These are phyloP conservation scores for Synergus laeviventris DNA, from an alignment of 2,888 invertebrate species.

Conservation along the genomic window DNA sequence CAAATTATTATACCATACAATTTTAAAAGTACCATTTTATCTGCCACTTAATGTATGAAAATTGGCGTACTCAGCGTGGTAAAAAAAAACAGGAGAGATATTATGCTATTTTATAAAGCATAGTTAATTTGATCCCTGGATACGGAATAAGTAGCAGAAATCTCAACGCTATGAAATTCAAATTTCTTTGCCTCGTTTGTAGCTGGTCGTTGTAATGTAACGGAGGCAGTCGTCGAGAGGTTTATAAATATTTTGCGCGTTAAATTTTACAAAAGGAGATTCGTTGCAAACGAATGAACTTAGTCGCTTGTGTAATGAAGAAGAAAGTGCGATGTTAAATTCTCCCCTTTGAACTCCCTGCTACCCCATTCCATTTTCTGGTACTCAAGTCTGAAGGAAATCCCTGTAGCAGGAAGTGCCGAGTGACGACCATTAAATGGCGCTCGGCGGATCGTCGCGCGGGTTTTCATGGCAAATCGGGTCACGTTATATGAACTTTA, in stretches of 20 bases:
- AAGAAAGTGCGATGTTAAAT: conserved; percentile 35
- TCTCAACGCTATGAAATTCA: conserved; percentile 24
- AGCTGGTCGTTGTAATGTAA: conserved; percentile 18
- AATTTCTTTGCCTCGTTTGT: conserved; percentile 33
- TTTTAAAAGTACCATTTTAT: background rate
- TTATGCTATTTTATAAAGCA: background rate
- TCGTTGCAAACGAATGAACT: conserved; percentile 36
- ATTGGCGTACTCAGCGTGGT: conserved; percentile 5
- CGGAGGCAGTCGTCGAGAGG: conserved; percentile 15
- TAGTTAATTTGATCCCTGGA: conserved; percentile 17
- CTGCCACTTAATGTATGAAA: background rate
- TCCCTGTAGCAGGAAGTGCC: conserved; percentile 35
- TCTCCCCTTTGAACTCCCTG: conserved; percentile 17
- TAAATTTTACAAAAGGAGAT: conserved; percentile 37
- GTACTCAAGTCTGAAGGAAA: conserved; percentile 1
- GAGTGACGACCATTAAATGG: conserved; percentile 38
- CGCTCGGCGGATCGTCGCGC: conserved; percentile 29
- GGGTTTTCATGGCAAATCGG: conserved; percentile 33
- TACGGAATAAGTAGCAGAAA: conserved; percentile 22
- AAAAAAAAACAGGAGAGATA: background rate
- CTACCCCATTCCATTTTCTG: conserved; percentile 13
- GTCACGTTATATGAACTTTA: conserved; percentile 40
- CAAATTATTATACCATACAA: background rate
- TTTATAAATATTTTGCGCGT: conserved; percentile 37
- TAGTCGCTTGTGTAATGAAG: conserved; percentile 38